Evolutionary conservation across 2,113 vertebrate species (phyloP), one percentile per base, ranked within the genome.

Genomic region (Melozone crissalis): DNA sequence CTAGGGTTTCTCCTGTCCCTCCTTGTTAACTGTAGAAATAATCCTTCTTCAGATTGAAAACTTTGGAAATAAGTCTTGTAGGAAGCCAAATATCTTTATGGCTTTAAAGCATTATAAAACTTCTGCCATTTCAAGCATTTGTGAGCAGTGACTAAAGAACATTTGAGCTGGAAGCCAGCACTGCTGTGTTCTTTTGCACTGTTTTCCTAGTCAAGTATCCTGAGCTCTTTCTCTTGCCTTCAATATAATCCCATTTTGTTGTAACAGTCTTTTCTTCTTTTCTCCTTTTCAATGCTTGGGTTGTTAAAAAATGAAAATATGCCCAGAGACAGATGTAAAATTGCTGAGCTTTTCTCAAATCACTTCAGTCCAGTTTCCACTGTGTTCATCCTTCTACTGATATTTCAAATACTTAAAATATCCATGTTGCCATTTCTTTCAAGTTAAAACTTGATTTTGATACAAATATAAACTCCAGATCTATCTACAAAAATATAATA

Each of bases 1-100:
- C 43, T 84, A 81, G 77, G 84, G 80, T 47, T 35, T 81, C 35
- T 81, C 16, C 35, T 95, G 94, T 97, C 94, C 65, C 15, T 87
- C 31, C 44, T 81, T 57, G 43, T 97, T 92, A 80, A 69, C 20
- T 71, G 51, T 15, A 71, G 11, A 71, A 77, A 71, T 37, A 93
- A 86, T 26, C 33, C 23, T 74, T 88, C 61, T 92, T 63, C 47
- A 44, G 46, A 43, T 1, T n/a, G 47, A 74, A 92, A 87, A 69
- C 27, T 47, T 41, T 71, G 52, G 61, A 80, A 85, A 52, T 43
- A 80, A 59, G 12, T 55, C 39, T 77, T 81, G 20, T 46, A 57
- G 35, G 10, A 82, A 90, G 15, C 7, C 30, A 10, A 10, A 23
- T 41, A 57, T 11, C 3, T 74, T 51, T 37, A 41, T 41, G 18